Conservation (phyloP, 35 echinoderm and acorn worm genomes). For the Ophiothrix spiculata region DNA sequence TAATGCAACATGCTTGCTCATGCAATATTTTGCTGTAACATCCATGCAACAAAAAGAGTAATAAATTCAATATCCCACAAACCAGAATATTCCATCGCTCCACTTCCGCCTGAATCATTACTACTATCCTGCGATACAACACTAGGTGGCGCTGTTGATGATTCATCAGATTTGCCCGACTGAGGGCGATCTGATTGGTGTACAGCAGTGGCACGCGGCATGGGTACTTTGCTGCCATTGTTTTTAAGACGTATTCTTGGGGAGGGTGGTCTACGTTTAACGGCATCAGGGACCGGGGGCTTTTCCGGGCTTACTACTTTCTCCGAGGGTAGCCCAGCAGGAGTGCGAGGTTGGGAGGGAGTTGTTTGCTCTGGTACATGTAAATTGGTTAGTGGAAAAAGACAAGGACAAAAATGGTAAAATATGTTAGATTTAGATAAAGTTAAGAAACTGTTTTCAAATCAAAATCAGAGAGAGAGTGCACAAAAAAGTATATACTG, state of each 20-base stretch:
- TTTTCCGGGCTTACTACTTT: neutral
- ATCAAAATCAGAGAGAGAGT: neutral
- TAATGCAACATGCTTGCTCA: neutral
- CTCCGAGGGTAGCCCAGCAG: neutral
- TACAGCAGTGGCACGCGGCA: neutral
- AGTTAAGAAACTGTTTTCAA: neutral
- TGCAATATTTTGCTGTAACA: neutral
- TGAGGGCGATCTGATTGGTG: neutral
- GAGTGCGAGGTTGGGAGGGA: neutral
- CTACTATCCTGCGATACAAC: slow-evolving; percentile 77
- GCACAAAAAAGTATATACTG: no score
- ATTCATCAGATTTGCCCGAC: neutral
- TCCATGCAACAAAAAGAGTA: neutral
- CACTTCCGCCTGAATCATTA: slow-evolving; percentile 33
- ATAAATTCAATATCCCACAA: slow-evolving; percentile 32
- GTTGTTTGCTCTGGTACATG: neutral
- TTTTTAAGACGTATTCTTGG: slow-evolving; percentile 52
- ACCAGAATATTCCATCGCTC: slow-evolving; percentile 61
- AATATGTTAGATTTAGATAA: neutral
- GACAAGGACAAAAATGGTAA: slow-evolving; percentile 3
- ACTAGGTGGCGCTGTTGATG: slow-evolving; percentile 35
- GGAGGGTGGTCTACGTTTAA: slow-evolving; percentile 56
- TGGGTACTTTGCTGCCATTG: slow-evolving; percentile 20
- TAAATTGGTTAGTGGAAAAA: neutral
- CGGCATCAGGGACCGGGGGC: slow-evolving; percentile 38